Base-by-base conservation (phyloP, 1,140 invertebrate genomes). In the Caenorhabditis latens region DNA sequence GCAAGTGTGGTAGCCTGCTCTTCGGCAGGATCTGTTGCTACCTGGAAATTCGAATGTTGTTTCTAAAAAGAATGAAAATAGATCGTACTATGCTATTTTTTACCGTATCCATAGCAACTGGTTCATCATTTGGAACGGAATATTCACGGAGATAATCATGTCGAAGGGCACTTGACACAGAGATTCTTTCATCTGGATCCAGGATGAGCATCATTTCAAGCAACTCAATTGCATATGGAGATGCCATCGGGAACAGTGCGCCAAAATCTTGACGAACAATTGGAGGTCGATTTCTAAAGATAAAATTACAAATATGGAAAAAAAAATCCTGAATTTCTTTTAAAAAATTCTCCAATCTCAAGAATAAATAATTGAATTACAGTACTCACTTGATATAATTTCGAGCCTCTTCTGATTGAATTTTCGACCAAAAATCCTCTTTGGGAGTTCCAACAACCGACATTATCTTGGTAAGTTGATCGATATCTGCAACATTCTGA, bases 191-290 rank as follows among this genome's bases (percentile, higher is more conserved):
- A 89, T 98, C 97, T 71, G 96, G 95, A 93, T 99, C 97, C 85
- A 99, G 93, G 92, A 98, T 96, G 85, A 99, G 93, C 97, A 99
- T 99, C 90, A 95, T 95, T 92, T 98, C 96, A 24, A 99, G 93
- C 85, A 99, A 94, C 94, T 98, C 96, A 89, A 99, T 95, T 5
- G 97, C 97, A 95, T 95, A 93, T 65, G 96, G 96, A 95, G 97
- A 98, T 7, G 97, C 96, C 50, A 96, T 96, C 89, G 95, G 94
- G 93, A 99, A 98, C 57, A 97, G 95, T 88, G 96, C 95, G 90
- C 95, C 95, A 92, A 99, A 98, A 91, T 97, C 96, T 91, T 96
- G 96, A 90, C 96, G 96, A 89, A 95, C 95, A 94, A 97, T 95
- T 53, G 65, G 58, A 40, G 86, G 61, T 9, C 88, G 87, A 55